Base-by-base conservation (phyloP, 2,797 vertebrate genomes). In the Sebastes wilsoni region DNA sequence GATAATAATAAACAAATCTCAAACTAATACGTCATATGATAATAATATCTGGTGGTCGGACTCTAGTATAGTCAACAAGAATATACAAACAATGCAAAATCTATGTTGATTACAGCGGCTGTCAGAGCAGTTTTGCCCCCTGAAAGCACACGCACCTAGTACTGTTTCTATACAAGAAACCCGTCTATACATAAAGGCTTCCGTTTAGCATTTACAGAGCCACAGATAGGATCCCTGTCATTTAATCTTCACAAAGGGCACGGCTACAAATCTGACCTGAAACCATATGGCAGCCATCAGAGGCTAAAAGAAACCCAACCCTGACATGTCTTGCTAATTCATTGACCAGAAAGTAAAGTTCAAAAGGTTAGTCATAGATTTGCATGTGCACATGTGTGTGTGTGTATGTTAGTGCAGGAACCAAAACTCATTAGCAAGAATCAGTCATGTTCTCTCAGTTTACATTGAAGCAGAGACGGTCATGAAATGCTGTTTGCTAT, bases 261-360 rank as follows among this genome's bases (percentile, higher is more conserved):
- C 32, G 5, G 36, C 75, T 61, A 27, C 75, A 87, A 92, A 91
- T 88, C 89, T 88, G 89, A 92, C 92, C 87, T 88, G 81, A 77
- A 88, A 93, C 89, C 94, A 95, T 93, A 91, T 95, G 93, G 93
- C 87, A 91, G 82, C 75, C 91, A 94, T 94, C 91, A 91, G 82
- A 30, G 74, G 25, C 71, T 78, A 83, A 68, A 32, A 84, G 90
- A 94, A 94, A 94, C 88, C 84, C 74, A 90, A 93, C 61, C 70
- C 92, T 90, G 89, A 89, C 87, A 80, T 88, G 66, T 89, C 77
- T 70, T 36, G 30, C 82, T 87, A 89, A 91, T 91, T 88, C 76
- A 82, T 69, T 87, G 77, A 89, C 78, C 82, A 83, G 72, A 88
- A 68, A 79, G 67, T 32, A 61, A 46, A 90, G 89, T 88, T 94